phyloP scores from a whole-genome alignment of 2,113 vertebrate species.

The Pomatostomus ruficeps region DNA sequence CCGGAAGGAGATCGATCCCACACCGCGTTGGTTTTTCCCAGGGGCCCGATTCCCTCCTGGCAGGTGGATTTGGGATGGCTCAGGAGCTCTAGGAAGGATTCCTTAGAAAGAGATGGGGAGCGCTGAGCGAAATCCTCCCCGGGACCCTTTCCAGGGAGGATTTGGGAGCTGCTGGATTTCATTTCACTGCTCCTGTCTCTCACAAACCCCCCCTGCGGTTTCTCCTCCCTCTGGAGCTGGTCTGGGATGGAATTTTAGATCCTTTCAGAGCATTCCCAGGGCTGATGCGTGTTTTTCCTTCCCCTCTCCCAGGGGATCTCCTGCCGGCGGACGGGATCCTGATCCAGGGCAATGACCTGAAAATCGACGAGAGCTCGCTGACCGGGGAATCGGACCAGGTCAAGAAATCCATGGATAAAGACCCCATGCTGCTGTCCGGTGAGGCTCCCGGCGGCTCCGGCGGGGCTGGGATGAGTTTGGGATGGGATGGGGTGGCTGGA shows the following conservation, averaged over 20 bases:
- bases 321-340: slow-evolving; percentile 92
- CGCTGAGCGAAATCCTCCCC: not conserved
- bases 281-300: too few species aligned
- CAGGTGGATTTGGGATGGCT: not conserved
- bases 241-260: not conserved
- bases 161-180: not conserved
- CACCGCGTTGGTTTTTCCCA: not conserved
- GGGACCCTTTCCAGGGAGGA: not conserved
- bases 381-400: slow-evolving; percentile 95
- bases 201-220: not conserved
- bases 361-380: slow-evolving; percentile 96
- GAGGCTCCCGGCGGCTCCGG: too few species aligned
- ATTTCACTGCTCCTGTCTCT: not conserved
- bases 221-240: not conserved
- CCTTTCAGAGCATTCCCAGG: not conserved
- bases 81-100: not conserved
- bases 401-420: slow-evolving; percentile 88
- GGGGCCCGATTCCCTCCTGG: not conserved
- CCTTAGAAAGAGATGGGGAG: not conserved
- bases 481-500: not conserved
- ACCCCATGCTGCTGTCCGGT: slow-evolving; percentile 97
- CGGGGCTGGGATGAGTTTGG: not conserved
- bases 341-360: slow-evolving; percentile 96
- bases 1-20: not conserved
- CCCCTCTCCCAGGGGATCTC: slow-evolving; percentile 81